Evolutionary conservation across 1,140 invertebrate species (phyloP).

Genomic region (Drosophila sechellia): DNA sequence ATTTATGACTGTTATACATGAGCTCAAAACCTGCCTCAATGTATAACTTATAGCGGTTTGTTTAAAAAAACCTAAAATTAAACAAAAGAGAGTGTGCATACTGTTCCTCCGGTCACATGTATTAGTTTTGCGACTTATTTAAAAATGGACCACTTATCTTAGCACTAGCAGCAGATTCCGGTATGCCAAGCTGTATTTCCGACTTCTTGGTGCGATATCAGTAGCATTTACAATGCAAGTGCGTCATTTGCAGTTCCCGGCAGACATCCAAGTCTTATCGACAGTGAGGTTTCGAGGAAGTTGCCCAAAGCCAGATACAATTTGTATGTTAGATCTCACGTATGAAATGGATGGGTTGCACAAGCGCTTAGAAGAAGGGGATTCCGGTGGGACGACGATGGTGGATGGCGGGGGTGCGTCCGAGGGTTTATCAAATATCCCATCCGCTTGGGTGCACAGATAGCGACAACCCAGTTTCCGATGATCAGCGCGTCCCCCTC

Average conservation of each 20-base stretch:
- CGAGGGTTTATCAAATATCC: slow-evolving; percentile 48
- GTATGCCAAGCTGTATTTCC: slow-evolving; percentile 7
- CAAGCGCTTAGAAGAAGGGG: not conserved
- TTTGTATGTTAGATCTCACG: slow-evolving; percentile 62
- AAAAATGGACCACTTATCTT: slow-evolving; percentile 4
- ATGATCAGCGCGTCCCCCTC: slow-evolving; percentile 40
- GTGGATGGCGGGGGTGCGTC: not conserved
- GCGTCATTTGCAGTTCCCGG: slow-evolving; percentile 42
- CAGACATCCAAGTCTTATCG: slow-evolving; percentile 22
- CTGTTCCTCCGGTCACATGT: no score
- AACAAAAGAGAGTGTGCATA: no score
- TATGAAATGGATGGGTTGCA: slow-evolving; percentile 29
- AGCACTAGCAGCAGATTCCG: slow-evolving; percentile 1
- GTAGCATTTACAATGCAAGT: slow-evolving; percentile 23
- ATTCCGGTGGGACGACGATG: not conserved
- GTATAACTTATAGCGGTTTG: not conserved
- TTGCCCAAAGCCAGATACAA: slow-evolving; percentile 20
- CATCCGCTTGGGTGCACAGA: slow-evolving; percentile 50
- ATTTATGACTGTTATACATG: not conserved
- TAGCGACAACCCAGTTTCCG: slow-evolving; percentile 53
- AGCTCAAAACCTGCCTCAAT: not conserved
- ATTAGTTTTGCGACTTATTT: slow-evolving; percentile 2
- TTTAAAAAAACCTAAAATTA: no score
- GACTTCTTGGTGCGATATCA: slow-evolving; percentile 16
- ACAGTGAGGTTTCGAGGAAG: slow-evolving; percentile 20